Evolutionary conservation across 2,888 invertebrate species (phyloP).

Genomic region (Troglohyphantes excavatus): DNA sequence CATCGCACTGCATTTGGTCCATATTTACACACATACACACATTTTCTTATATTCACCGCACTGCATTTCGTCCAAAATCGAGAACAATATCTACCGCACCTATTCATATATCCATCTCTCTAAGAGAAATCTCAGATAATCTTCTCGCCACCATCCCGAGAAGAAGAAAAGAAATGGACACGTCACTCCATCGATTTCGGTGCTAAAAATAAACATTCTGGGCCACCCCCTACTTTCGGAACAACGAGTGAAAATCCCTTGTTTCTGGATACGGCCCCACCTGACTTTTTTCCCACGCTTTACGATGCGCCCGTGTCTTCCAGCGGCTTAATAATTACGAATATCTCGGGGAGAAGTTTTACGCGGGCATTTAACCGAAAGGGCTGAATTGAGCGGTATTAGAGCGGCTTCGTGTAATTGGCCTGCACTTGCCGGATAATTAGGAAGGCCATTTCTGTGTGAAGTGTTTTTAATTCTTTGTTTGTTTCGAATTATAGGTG

Average conservation of each 20-base stretch:
- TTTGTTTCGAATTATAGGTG: too few relatives aligned
- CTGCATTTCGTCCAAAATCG: too few relatives aligned
- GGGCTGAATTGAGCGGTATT: conserved; percentile 19
- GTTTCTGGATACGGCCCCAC: conserved; percentile 24
- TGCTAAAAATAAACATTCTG: conserved; percentile 63
- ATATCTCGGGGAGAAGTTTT: too few relatives aligned
- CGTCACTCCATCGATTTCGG: conserved; percentile 41
- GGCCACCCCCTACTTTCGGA: conserved; percentile 19
- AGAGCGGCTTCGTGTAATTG: conserved; percentile 4
- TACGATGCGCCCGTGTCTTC: background rate
- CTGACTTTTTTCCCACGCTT: conserved; percentile 45
- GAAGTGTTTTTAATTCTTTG: too few relatives aligned
- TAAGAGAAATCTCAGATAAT: background rate
- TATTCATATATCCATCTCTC: too few relatives aligned
- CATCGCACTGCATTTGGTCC: too few relatives aligned
- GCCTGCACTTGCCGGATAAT: background rate
- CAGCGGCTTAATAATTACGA: too few relatives aligned
- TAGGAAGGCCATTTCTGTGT: too few relatives aligned
- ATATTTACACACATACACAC: too few relatives aligned
- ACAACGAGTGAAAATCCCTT: conserved; percentile 27
- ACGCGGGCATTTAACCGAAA: background rate
- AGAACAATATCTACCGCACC: too few relatives aligned
- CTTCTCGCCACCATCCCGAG: background rate
- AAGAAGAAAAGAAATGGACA: conserved; percentile 44
- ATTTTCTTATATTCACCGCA: too few relatives aligned